These are phyloP conservation scores for Gymnoscelis rufifasciata DNA, from an alignment of 2,888 invertebrate genomes.

Conservation along the genomic window DNA sequence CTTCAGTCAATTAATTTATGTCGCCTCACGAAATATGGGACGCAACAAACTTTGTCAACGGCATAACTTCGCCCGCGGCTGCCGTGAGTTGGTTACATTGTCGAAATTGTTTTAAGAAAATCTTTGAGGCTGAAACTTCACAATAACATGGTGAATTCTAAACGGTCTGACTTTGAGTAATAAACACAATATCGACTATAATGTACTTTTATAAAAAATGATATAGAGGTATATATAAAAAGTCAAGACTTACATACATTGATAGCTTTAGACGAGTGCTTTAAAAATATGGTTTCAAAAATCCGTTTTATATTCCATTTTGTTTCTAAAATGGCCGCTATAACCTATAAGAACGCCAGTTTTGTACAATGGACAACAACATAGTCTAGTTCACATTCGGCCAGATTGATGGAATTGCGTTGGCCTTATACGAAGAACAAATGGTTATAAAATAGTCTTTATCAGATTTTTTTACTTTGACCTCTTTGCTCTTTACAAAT, in stretches of 20 bases:
- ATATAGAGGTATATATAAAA: too few species aligned
- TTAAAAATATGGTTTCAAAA: too few species aligned
- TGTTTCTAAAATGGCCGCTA: background rate
- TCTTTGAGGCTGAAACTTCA: constrained; percentile 17
- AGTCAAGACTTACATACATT: too few species aligned
- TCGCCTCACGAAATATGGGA: constrained; percentile 24
- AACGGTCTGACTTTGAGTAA: background rate
- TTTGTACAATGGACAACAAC: constrained; percentile 44
- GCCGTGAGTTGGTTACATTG: constrained; percentile 19
- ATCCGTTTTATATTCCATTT: background rate
- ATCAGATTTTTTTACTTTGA: constrained; percentile 51
- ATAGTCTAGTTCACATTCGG: constrained; percentile 49
- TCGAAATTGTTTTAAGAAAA: constrained; percentile 19
- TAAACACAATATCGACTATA: background rate
- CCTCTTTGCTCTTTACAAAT: constrained; percentile 32
- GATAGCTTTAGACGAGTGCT: too few species aligned
- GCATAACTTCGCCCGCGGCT: constrained; percentile 18
- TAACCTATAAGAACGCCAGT: constrained; percentile 1
- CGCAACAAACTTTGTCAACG: constrained; percentile 22
- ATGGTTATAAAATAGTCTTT: constrained; percentile 58
- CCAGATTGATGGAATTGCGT: constrained; percentile 58
- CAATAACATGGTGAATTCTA: constrained; percentile 1
- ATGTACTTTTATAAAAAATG: too few species aligned
- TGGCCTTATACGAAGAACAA: constrained; percentile 53
- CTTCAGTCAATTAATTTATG: constrained; percentile 32